Percentiles rank a stretch among this genome's conserved stretches.
phyloP scores from a whole-genome alignment of 2,797 vertebrate genomes.

The Scolopax rusticola region DNA sequence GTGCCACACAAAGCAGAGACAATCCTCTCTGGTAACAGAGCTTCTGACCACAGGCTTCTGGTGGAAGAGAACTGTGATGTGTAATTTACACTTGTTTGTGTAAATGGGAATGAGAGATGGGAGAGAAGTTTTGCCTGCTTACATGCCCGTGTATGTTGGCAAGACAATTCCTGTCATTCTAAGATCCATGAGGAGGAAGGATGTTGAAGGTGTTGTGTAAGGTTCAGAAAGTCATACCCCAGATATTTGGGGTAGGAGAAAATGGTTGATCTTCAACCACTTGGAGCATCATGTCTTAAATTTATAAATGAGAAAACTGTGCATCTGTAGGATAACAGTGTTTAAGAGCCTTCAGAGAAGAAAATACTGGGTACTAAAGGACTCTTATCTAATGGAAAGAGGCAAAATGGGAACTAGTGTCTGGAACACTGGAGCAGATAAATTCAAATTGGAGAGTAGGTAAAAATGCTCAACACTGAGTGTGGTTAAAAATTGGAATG shows the following conservation, averaged over 20 bases:
- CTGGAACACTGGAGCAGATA: background rate
- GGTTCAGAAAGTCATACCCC: background rate
- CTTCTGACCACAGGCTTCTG: background rate
- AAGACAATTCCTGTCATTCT: background rate
- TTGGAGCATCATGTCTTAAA: background rate
- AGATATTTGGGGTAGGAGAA: background rate
- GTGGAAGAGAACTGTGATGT: background rate
- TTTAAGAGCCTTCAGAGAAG: background rate
- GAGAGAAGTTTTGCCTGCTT: background rate
- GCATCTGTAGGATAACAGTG: background rate
- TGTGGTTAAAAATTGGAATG: background rate
- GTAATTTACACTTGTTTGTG: background rate
- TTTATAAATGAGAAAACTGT: background rate
- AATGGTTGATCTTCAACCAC: background rate
- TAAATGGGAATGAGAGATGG: background rate
- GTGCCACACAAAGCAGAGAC: background rate
- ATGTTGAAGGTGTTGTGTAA: background rate
- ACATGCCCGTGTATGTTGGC: background rate
- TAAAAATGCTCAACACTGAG: background rate
- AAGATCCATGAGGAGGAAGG: background rate
- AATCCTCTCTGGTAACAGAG: background rate
- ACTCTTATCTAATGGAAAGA: background rate
- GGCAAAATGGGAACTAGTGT: background rate
- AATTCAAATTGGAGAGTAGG: background rate
- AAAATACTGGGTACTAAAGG: background rate